Percentiles rank a stretch among this genome's conserved stretches.
Conservation (phyloP, 2,113 vertebrate genomes). For the Xiphias gladius region DNA sequence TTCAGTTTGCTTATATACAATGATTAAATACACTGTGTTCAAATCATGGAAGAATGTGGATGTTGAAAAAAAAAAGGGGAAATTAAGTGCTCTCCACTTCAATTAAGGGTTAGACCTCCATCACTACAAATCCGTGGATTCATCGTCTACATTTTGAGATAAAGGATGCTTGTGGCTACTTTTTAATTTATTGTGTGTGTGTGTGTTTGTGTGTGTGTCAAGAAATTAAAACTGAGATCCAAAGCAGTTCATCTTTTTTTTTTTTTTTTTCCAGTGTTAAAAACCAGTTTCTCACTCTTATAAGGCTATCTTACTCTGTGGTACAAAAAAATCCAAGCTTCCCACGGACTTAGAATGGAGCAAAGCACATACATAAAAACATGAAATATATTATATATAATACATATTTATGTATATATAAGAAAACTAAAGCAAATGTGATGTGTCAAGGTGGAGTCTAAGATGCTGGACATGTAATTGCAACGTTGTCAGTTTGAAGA, state of each 20-base stretch:
- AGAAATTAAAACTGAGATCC: neutral
- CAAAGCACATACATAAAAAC: neutral
- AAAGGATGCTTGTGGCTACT: neutral
- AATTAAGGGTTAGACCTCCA: too few relatives aligned
- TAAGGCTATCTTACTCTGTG: neutral
- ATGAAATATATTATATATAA: too few relatives aligned
- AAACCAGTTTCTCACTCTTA: neutral
- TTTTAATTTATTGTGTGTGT: neutral
- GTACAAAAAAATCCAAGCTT: neutral
- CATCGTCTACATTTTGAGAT: neutral
- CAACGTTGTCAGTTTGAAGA: neutral
- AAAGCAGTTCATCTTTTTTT: neutral
- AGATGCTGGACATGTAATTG: neutral
- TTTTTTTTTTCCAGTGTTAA: neutral
- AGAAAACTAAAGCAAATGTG: neutral
- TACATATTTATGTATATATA: neutral
- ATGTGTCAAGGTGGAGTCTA: neutral
- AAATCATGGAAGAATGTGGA: neutral
- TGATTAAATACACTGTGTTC: neutral
- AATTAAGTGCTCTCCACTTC: neutral
- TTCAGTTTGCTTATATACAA: neutral
- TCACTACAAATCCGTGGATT: neutral
- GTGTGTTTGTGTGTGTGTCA: too few relatives aligned
- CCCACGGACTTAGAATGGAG: too few relatives aligned
- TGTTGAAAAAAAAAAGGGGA: neutral